Percentiles rank a stretch among this genome's conserved stretches.
Conservation (phyloP, 2,113 vertebrate species). For the Emberiza fucata region DNA sequence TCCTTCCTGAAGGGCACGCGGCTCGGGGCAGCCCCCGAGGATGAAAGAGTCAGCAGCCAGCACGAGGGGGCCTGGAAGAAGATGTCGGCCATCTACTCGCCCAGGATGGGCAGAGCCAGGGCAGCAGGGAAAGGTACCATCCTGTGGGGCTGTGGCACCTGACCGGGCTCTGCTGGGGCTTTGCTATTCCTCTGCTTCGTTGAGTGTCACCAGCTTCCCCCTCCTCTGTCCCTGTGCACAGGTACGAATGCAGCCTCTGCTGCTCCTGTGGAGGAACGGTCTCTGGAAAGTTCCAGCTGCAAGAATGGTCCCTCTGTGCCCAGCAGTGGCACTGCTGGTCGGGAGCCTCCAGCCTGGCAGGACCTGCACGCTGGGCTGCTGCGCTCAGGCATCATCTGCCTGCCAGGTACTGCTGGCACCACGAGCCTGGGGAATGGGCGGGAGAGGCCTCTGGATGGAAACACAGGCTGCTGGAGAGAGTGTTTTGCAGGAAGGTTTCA, state of each 20-base stretch:
- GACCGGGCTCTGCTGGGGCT: background rate
- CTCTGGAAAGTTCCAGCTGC: background rate
- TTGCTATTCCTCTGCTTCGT: background rate
- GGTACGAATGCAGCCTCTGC: slow-evolving; percentile 47
- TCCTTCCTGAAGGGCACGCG: slow-evolving; percentile 74
- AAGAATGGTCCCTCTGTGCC: slow-evolving; percentile 18
- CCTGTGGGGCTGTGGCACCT: rapidly evolving
- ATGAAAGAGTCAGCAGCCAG: slow-evolving; percentile 56
- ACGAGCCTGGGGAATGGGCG: rapidly evolving
- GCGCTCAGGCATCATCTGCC: slow-evolving; percentile 75
- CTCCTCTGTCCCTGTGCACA: background rate
- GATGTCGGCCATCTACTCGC: slow-evolving; percentile 77
- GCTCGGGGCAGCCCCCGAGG: background rate
- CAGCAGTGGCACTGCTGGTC: background rate
- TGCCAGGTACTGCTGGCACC: slow-evolving; percentile 78
- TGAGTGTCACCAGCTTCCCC: background rate
- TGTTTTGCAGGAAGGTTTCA: background rate
- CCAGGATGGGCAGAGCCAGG: slow-evolving; percentile 76
- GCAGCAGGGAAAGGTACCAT: slow-evolving; percentile 75
- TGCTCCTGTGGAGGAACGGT: background rate
- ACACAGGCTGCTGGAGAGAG: background rate
- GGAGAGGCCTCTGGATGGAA: background rate
- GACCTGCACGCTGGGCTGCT: slow-evolving; percentile 74
- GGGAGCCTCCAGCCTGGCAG: slow-evolving; percentile 49
- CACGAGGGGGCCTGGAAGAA: slow-evolving; percentile 80